Evolutionary conservation across 2,113 vertebrate species (phyloP).

Genomic region (Actenoides hombroni): DNA sequence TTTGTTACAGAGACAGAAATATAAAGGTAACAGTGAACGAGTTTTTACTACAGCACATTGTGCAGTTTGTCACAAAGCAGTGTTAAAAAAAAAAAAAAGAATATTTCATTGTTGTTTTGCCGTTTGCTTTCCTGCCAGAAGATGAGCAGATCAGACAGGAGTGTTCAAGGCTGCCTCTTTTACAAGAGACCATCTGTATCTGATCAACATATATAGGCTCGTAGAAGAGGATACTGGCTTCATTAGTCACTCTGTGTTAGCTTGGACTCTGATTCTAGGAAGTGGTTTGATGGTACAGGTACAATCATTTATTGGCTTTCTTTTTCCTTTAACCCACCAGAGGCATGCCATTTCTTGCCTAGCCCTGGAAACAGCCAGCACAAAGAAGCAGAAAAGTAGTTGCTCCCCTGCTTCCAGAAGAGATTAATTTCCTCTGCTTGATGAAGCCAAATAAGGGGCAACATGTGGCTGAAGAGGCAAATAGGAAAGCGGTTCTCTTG

Average conservation of each 20-base stretch:
- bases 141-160: neutral
- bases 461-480: neutral
- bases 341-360: neutral
- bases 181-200: neutral
- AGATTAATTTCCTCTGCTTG: neutral
- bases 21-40: neutral
- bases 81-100: fast-evolving
- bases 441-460: neutral
- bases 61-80: neutral
- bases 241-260: neutral
- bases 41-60: neutral
- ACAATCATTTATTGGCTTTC: neutral
- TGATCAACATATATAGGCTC: neutral
- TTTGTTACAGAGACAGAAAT: neutral
- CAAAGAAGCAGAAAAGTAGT: neutral
- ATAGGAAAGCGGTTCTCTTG: neutral
- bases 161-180: neutral
- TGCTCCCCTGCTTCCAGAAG: neutral
- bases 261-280: neutral
- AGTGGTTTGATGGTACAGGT: neutral
- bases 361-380: neutral
- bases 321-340: neutral
- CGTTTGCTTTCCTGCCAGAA: neutral
- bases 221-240: neutral
- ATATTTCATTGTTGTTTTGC: neutral